Base-by-base conservation (phyloP, 2,113 vertebrate genomes). In the Sterrhoptilus dennistouni region DNA sequence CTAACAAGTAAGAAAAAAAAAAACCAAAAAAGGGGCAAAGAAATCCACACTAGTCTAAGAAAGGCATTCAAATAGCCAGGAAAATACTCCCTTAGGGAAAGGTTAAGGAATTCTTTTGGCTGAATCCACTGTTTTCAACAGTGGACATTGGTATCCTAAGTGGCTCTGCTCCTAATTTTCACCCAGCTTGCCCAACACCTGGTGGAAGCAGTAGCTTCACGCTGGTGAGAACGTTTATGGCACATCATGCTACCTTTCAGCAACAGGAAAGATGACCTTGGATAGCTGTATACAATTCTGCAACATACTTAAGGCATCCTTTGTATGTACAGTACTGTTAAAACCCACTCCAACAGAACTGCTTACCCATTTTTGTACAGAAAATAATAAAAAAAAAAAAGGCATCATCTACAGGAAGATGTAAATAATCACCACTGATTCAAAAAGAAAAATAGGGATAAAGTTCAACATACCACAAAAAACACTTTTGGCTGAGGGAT, bases 121-220 rank as follows among this genome's bases (percentile, higher is more conserved):
- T 95, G 61, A 76, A 95, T 89, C 78, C 90, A 61, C 87, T 44
- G 68, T 94, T 95, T 59, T 93, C 57, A 95, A 71, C 70, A 87
- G 89, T 40, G 56, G 77, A 91, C 90, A 96, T 7, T 61, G 72
- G 76, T 31, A 87, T 97, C 69, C 90, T 36, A 89, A 80, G 74
- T 50, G 96, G 91, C 87, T 95, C 94, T 95, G 54, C 80, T 93
- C 89, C 84, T 93, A 83, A 94, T 95, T 96, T 76, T 96, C 94
- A 94, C 80, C 80, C 69, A 92, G 49, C 45, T 92, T 84, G 78
- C 74, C 82, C 95, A 96, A 91, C 81, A 75, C 54, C 42, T 69
- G 83, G 83, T 91, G 88, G 66, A 96, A 95, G 94, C 81, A 75
- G 50, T 29, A 95, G 90, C 81, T 95, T 80, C 61, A 63, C 1